Base-by-base conservation (phyloP, 1,140 invertebrate genomes). In the Brachionus rotundiformis region DNA sequence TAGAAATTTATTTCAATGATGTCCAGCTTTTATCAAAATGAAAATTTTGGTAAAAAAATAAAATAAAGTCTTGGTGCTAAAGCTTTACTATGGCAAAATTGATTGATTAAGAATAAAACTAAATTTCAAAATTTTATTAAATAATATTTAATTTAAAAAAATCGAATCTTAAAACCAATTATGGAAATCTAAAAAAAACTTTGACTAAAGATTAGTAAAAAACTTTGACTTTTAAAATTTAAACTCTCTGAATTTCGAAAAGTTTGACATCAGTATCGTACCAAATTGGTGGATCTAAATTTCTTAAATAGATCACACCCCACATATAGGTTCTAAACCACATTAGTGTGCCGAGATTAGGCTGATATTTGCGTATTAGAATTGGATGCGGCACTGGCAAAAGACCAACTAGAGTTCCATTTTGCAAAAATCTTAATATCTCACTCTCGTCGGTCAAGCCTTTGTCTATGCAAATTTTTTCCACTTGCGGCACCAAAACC, bases 281-380 rank as follows among this genome's bases (percentile, higher is more conserved):
- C 97, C 97, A 99, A 84, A 99, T 95, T 0, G 97, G 96, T 23
- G 97, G 97, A 87, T 99, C 96, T 59, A 96, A 93, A 89, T 99
- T 99, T 85, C 95, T 95, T 81, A 99, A 90, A 89, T 98, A 99
- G 83, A 99, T 98, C 25, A 99, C 94, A 41, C 96, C 97, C 96
- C 96, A 99, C 92, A 99, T 95, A 86, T 98, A 99, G 1, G 96
- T 99, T 73, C 96, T 90, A 89, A 99, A 99, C 97, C 97, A 99
- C 85, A 96, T 94, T 10, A 96, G 96, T 1, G 98, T 99, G 39
- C 95, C 96, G 61, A 92, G 91, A 89, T 99, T 99, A 11, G 96
- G 95, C 89, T 98, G 96, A 90, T 99, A 99, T 89, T 98, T 97
- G 83, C 98, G 90, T 83, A 99, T 99, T 54, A 99, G 91, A 86